Evolutionary conservation across 2,888 invertebrate genomes (phyloP).

Genomic region (Drosophila nr. medialis): DNA sequence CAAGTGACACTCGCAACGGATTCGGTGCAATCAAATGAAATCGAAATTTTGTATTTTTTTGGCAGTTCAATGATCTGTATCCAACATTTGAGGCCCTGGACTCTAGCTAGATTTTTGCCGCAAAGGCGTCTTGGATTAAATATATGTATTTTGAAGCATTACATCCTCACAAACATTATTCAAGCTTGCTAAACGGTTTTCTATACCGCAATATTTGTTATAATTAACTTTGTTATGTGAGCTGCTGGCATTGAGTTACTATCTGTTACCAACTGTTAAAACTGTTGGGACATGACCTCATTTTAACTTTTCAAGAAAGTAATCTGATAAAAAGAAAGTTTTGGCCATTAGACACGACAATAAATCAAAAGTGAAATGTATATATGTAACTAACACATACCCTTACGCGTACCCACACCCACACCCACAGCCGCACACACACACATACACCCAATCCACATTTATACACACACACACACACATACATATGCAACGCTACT

Average conservation of each 20-base stretch:
- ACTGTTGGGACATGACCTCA: background rate
- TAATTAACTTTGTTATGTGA: conserved; percentile 1
- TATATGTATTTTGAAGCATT: background rate
- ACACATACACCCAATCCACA: background rate
- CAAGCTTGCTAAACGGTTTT: background rate
- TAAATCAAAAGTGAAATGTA: background rate
- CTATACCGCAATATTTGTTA: background rate
- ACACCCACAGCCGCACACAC: conserved; percentile 4
- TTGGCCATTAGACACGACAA: background rate
- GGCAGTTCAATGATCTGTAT: background rate
- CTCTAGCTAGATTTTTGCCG: background rate
- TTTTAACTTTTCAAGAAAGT: background rate
- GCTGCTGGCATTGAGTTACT: background rate
- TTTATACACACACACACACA: conserved; percentile 1
- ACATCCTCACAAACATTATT: background rate
- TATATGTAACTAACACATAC: conserved; percentile 2
- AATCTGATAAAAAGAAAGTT: background rate
- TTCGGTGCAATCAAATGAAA: conserved; percentile 1
- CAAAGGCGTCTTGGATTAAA: conserved; percentile 2
- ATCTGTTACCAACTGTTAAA: background rate
- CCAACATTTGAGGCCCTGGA: background rate
- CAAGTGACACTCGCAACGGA: background rate
- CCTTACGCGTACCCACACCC: background rate
- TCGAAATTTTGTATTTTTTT: conserved; percentile 12
- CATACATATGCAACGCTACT: conserved; percentile 25